A percentile compares a stretch with the other conserved stretches of the same genome.
These are phyloP conservation scores for Itoplectis maculator DNA, from an alignment of 2,888 invertebrate species.

Conservation along the genomic window DNA sequence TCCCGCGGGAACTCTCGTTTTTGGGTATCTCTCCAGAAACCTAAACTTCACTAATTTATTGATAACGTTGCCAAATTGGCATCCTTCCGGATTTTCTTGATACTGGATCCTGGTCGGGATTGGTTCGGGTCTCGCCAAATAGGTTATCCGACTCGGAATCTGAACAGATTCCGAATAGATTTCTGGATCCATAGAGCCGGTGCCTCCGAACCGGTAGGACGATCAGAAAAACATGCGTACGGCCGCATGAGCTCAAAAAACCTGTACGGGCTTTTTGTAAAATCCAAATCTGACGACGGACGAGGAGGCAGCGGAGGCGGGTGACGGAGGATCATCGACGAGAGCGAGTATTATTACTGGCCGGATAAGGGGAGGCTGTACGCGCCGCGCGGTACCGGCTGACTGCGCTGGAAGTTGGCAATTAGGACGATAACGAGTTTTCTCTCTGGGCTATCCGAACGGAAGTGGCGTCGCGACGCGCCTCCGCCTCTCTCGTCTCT, in stretches of 20 bases:
- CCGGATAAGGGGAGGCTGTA: conserved; percentile 29
- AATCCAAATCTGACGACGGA: too few relatives aligned
- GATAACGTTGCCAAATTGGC: too few relatives aligned
- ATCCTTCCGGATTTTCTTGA: too few relatives aligned
- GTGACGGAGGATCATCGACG: background rate
- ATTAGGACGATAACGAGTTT: conserved; percentile 68
- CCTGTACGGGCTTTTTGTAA: background rate
- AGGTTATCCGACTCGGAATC: too few relatives aligned
- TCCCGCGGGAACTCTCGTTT: too few relatives aligned
- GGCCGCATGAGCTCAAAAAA: too few relatives aligned
- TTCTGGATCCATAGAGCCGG: background rate
- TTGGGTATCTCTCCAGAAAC: too few relatives aligned
- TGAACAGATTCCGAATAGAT: too few relatives aligned
- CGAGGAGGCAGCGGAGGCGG: background rate
- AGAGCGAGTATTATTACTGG: conserved; percentile 17
- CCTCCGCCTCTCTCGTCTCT: conserved; percentile 32
- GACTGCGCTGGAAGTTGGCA: conserved; percentile 67
- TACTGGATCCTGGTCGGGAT: too few relatives aligned
- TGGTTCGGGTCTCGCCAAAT: too few relatives aligned
- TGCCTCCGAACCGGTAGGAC: background rate
- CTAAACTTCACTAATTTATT: too few relatives aligned
- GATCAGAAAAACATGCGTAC: background rate
- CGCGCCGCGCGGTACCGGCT: too few relatives aligned
- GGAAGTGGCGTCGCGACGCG: conserved; percentile 65
- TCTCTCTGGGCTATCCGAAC: conserved; percentile 60